Evolutionary conservation across 2,113 vertebrate species (phyloP), one percentile per base, ranked within the genome.

Genomic region (Dissostichus mawsoni): DNA sequence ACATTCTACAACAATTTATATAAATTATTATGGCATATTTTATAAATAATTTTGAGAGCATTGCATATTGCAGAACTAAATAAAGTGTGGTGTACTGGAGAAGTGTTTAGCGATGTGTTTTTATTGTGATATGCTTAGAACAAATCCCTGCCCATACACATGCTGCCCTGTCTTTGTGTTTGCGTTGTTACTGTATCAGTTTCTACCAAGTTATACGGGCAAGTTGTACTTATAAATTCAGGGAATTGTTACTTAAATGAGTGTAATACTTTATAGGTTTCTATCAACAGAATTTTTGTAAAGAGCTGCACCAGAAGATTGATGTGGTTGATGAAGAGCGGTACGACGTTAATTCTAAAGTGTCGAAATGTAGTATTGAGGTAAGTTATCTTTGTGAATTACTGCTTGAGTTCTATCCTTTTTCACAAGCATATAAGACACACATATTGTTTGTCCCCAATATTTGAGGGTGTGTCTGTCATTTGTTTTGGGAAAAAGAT

Each of bases 281-380:
- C 55, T 87, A 14, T 81, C 68, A 64, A 78, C 88, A 96, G 95
- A 91, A 69, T 81, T 75, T 96, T 64, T 95, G 95, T 84, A 93
- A 84, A 85, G 92, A 95, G 53, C 84, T 96, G 3, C 91, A 94
- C 77, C 90, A 92, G 53, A 94, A 95, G 85, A 95, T 94, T 8
- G 94, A 95, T 20, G 82, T 75, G n/a, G 87, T 91, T 47, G 95
- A 96, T 86, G 95, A 96, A 69, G 94, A 94, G 51, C 91, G 95
- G 16, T 96, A 96, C 47, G 94, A 96, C 74, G 83, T 95, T 74
- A 67, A 72, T 18, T 25, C 67, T 50, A 96, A 96, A 90, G 95
- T 95, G 48, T 16, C 58, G 5, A 96, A 94, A 88, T 94, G 89
- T 83, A 83, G 83, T 0, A 63, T 1, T 10, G 95, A 96, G 92